These are phyloP conservation scores for Julus scandinavius DNA, from an alignment of 2,888 invertebrate species.

Conservation along the genomic window DNA sequence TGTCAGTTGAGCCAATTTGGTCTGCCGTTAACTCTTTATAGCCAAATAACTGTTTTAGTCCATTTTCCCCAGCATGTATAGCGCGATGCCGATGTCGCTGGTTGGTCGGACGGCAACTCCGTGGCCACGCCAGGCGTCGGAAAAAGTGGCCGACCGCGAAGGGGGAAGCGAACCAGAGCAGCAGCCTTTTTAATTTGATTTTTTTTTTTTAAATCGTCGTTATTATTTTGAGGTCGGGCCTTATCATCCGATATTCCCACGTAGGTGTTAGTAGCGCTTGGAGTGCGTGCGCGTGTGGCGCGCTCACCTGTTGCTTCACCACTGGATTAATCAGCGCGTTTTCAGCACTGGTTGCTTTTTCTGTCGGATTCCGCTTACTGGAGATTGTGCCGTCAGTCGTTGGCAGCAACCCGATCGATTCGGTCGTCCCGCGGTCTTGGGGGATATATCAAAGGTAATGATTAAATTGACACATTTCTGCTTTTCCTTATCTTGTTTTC, in stretches of 20 bases:
- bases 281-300: not conserved
- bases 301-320: not conserved
- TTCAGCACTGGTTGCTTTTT: too few species aligned
- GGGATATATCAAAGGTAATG: not conserved
- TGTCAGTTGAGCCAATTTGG: too few species aligned
- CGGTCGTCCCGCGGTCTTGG: not conserved
- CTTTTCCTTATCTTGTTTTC: not conserved
- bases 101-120: not conserved
- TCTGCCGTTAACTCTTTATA: too few species aligned
- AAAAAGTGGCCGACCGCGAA: conserved; percentile 33
- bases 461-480: not conserved
- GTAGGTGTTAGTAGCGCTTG: not conserved
- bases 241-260: not conserved
- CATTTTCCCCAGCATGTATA: too few species aligned
- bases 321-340: not conserved
- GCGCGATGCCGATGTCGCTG: not conserved
- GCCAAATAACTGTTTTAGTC: too few species aligned
- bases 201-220: not conserved
- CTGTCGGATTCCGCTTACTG: too few species aligned
- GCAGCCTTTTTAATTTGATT: not conserved
- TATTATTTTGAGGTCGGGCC: conserved; percentile 12
- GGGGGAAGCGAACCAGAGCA: conserved; percentile 27
- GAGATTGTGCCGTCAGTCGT: too few species aligned
- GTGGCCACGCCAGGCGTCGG: not conserved
- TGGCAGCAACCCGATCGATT: not conserved